Evolutionary conservation across 2,888 invertebrate genomes (phyloP).

Genomic region (Pristionchus japonicus): DNA sequence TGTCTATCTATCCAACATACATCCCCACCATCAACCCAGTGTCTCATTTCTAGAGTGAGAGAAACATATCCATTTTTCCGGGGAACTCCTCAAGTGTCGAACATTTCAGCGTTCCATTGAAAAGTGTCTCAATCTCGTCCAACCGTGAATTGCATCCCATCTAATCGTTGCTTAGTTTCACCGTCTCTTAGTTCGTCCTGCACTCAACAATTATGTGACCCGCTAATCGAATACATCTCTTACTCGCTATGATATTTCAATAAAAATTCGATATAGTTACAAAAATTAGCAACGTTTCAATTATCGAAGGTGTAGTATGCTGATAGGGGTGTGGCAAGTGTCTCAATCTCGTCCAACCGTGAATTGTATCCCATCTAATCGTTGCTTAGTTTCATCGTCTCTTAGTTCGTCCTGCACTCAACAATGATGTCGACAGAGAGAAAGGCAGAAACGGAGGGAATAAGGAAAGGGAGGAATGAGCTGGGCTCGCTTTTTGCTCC

Average conservation of each 20-base stretch:
- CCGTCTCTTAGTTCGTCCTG: neutral
- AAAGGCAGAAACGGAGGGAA: neutral
- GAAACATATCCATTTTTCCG: too few species aligned
- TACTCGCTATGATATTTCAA: too few species aligned
- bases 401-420: neutral
- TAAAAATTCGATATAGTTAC: too few species aligned
- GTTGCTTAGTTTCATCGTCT: neutral
- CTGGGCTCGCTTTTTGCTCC: neutral
- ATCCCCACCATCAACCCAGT: too few species aligned
- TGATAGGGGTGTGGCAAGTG: neutral
- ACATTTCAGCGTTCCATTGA: too few species aligned
- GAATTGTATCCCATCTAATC: neutral
- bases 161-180: neutral
- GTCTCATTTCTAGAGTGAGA: too few species aligned
- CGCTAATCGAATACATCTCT: too few species aligned
- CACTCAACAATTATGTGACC: conserved; percentile 4
- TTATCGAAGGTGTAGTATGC: too few species aligned
- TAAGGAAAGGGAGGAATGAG: neutral
- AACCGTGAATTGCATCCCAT: neutral
- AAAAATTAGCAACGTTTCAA: too few species aligned
- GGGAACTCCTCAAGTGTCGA: too few species aligned
- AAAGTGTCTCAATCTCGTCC: neutral
- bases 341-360: neutral
- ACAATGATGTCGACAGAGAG: conserved; percentile 18
- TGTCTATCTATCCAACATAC: too few species aligned